Evolutionary conservation across 1,140 invertebrate genomes (phyloP).

Genomic region (Leguminivora glycinivorella): DNA sequence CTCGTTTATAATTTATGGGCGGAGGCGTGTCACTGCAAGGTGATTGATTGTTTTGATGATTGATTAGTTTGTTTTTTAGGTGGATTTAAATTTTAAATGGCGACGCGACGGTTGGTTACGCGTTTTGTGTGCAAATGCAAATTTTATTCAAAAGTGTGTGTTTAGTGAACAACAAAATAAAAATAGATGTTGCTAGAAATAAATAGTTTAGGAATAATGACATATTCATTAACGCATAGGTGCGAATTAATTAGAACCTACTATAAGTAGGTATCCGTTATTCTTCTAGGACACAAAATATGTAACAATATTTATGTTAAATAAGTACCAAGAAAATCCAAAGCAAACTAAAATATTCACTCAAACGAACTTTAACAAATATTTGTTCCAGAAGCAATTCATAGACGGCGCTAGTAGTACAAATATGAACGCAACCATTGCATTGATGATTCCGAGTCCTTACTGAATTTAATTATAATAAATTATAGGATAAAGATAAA

Average conservation of each 20-base stretch:
- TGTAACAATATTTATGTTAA: too few species aligned
- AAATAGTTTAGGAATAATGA: too few species aligned
- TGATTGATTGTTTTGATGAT: conserved; percentile 27
- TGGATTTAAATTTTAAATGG: conserved; percentile 10
- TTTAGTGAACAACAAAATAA: too few species aligned
- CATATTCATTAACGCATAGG: too few species aligned
- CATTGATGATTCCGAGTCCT: neutral
- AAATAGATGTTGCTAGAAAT: too few species aligned
- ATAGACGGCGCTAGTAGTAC: conserved; percentile 34
- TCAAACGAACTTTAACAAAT: neutral
- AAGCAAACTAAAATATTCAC: too few species aligned
- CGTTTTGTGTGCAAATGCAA: neutral
- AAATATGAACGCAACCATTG: neutral
- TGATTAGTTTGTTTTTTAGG: conserved; percentile 17
- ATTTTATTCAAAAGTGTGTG: neutral
- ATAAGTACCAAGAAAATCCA: too few species aligned
- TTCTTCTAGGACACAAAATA: too few species aligned
- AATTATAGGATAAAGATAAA: neutral
- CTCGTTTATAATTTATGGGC: conserved; percentile 29
- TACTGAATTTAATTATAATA: neutral
- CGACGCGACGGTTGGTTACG: neutral
- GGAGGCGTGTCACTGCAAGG: conserved; percentile 17
- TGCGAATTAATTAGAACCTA: too few species aligned
- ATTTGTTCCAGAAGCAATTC: conserved; percentile 3
- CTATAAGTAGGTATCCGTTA: too few species aligned